Conservation (phyloP, 1,140 invertebrate species). For the Drosophila funebris region DNA sequence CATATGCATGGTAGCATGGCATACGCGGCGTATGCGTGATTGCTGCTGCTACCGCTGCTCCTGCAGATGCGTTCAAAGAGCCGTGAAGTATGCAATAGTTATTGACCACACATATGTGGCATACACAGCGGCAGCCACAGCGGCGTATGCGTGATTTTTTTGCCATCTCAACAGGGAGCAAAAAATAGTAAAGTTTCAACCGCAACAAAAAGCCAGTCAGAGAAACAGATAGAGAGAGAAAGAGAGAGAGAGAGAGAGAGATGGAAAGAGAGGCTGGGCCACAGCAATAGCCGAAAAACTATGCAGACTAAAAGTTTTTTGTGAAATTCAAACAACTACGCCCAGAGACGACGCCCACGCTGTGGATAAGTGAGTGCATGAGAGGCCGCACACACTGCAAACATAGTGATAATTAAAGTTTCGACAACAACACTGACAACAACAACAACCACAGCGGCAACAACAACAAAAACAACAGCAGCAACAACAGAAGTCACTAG, state of each 20-base stretch:
- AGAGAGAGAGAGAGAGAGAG: background rate
- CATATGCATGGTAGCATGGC: constrained; percentile 23
- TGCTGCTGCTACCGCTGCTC: background rate
- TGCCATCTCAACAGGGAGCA: background rate
- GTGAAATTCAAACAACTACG: constrained; percentile 63
- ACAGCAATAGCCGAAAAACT: constrained; percentile 33
- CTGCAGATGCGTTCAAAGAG: constrained; percentile 26
- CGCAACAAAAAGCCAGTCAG: constrained; percentile 13
- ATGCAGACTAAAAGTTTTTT: constrained; percentile 62
- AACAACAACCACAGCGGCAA: constrained; percentile 13
- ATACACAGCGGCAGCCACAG: background rate
- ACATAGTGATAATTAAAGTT: constrained; percentile 80
- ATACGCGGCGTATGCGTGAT: constrained; percentile 61
- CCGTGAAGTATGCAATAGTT: constrained; percentile 69
- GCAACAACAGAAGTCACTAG: constrained; percentile 39
- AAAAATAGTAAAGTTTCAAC: constrained; percentile 24
- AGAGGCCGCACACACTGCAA: constrained; percentile 33
- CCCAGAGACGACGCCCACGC: constrained; percentile 10
- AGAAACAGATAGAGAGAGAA: background rate
- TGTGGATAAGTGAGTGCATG: constrained; percentile 21
- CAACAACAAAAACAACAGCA: background rate
- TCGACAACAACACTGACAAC: constrained; percentile 57
- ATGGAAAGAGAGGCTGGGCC: too few relatives aligned
- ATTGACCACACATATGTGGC: constrained; percentile 65
- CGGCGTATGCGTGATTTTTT: constrained; percentile 25